Evolutionary conservation across 2,888 invertebrate species (phyloP), one percentile per base, ranked within the genome.

Genomic region (Tanypteryx hageni): DNA sequence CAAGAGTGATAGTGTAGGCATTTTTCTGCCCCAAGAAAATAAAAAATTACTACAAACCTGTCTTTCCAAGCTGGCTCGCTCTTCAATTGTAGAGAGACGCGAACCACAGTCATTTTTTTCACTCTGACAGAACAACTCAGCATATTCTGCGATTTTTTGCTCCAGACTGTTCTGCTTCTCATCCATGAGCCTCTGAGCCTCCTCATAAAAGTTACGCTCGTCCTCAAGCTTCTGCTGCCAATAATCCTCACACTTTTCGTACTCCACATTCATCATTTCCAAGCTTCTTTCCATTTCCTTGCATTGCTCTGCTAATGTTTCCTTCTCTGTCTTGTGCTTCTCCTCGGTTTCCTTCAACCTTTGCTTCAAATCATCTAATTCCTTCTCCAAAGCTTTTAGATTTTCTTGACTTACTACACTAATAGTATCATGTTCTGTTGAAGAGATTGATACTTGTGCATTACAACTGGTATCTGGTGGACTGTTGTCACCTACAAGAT

Each of bases 231-330:
- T 98, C 61, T 95, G 95, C 91, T 97, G 96, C 98, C 98, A 98
- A 95, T 98, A 98, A 94, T 98, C 98, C 94, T 98, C 98, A 94
- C 98, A 97, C 93, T 97, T 97, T 94, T 98, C 98, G 94, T 98
- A 98, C 94, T 98, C 98, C 84, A 96, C 96, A 94, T 96, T 96
- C 95, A 98, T 95, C 94, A 97, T 96, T 94, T 98, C 98, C 92
- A 98, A 95, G 94, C 97, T 97, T 92, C 95, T 95, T 95, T 98
- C 98, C 91, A 98, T 95, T 93, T 98, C 97, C 92, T 96, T 96
- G 94, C 96, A 96, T 93, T 96, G 96, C 83, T 95, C 95, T 92
- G 94, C 94, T 56, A 96, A 94, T 44, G 95, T 94, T 92, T 95
- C 94, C 92, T 95, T 95, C 93, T 95, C 95, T n/a, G 93, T 93